Conservation (phyloP, 2,113 vertebrate genomes). For the Leiothrix lutea region DNA sequence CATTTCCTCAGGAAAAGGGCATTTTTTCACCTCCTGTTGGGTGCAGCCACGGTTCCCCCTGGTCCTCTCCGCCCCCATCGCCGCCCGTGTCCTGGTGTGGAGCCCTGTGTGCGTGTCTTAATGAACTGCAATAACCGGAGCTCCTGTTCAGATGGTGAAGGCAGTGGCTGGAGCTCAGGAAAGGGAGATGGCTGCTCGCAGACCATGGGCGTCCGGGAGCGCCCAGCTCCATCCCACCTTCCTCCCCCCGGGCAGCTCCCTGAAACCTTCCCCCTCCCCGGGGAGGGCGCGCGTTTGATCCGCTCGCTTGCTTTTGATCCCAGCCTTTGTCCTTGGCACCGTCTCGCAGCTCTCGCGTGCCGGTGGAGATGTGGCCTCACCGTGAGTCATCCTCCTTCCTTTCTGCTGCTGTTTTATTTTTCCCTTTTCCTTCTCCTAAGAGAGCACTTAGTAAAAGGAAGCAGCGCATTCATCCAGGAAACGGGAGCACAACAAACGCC, state of each 20-base stretch:
- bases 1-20: not conserved
- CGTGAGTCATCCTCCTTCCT: slow-evolving; percentile 27
- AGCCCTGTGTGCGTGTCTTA: not conserved
- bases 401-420: slow-evolving; percentile 13
- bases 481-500: not conserved
- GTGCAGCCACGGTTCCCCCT: not conserved
- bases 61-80: not conserved
- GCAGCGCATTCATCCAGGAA: slow-evolving; percentile 19
- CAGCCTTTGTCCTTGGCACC: slow-evolving; percentile 4
- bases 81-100: not conserved
- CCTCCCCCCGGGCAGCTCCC: not conserved
- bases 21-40: not conserved
- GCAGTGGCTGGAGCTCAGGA: not conserved
- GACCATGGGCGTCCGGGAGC: not conserved
- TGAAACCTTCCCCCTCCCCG: not conserved
- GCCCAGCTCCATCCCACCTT: not conserved
- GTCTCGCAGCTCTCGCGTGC: not conserved
- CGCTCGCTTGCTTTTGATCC: not conserved
- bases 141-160: not conserved
- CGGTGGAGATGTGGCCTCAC: not conserved
- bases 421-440: slow-evolving; percentile 11
- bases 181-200: not conserved
- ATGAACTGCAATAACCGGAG: accelerated
- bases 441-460: slow-evolving; percentile 26
- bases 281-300: not conserved